phyloP scores from a whole-genome alignment of 2,797 vertebrate species.

The Setipinna tenuifilis region DNA sequence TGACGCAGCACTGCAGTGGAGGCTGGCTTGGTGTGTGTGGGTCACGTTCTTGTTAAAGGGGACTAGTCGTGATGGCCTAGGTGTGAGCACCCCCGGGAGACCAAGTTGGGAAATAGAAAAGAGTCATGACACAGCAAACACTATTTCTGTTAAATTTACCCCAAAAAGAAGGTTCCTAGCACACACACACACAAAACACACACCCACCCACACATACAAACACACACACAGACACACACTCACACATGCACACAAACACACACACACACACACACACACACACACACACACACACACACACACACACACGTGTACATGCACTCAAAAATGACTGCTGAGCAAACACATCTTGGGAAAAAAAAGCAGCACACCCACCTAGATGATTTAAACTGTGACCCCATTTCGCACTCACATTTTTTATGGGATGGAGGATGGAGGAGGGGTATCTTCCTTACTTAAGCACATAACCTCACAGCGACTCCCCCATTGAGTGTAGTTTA shows the following conservation, averaged over 20 bases:
- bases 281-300: too few relatives aligned
- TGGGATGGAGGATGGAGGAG: neutral
- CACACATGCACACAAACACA: too few relatives aligned
- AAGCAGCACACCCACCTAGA: neutral
- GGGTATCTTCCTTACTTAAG: neutral
- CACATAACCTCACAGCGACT: neutral
- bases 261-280: too few relatives aligned
- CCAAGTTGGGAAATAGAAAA: neutral
- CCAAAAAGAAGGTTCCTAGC: neutral
- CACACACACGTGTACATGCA: neutral
- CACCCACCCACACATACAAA: neutral
- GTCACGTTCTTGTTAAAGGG: too few relatives aligned
- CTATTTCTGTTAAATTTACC: neutral
- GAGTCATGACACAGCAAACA: neutral
- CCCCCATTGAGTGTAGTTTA: neutral
- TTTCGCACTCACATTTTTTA: neutral
- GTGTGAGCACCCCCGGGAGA: too few relatives aligned
- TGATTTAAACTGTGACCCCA: neutral
- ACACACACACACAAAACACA: neutral
- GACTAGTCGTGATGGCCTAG: too few relatives aligned
- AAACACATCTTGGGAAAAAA: neutral
- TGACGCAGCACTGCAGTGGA: neutral
- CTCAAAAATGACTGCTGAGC: neutral
- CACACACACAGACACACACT: conserved; percentile 26
- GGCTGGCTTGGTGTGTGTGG: too few relatives aligned